Conservation (phyloP, 2,888 invertebrate species). For the Ectemnius lituratus region DNA sequence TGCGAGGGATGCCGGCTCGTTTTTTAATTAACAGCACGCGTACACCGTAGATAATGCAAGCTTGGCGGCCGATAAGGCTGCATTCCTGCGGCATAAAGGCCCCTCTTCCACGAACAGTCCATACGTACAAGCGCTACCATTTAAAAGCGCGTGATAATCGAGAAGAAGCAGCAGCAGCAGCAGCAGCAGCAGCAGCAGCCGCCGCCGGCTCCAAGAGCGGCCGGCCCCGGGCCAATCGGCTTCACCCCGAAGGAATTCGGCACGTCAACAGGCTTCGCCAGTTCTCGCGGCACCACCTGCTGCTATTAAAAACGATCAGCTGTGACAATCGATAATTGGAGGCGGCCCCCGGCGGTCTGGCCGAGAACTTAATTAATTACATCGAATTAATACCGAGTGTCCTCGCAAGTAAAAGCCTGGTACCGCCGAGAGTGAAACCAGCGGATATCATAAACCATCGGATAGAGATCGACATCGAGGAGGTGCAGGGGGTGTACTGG, state of each 20-base stretch:
- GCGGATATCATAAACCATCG: slow-evolving; percentile 75
- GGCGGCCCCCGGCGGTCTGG: slow-evolving; percentile 9
- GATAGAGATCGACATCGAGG: slow-evolving; percentile 69
- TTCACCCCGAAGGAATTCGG: slow-evolving; percentile 17
- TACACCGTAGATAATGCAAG: slow-evolving; percentile 49
- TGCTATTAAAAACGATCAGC: slow-evolving; percentile 26
- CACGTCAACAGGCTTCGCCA: not conserved
- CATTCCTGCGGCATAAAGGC: slow-evolving; percentile 33
- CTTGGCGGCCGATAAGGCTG: slow-evolving; percentile 44
- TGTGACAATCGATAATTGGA: slow-evolving; percentile 44
- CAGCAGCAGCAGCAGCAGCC: no score
- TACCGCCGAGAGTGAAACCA: slow-evolving; percentile 32
- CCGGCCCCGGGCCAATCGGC: not conserved
- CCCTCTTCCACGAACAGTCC: slow-evolving; percentile 17
- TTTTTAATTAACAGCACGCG: slow-evolving; percentile 57
- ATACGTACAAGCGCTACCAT: slow-evolving; percentile 1
- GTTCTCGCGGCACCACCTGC: slow-evolving; percentile 34
- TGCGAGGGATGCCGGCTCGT: slow-evolving; percentile 30
- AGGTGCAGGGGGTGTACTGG: slow-evolving; percentile 36
- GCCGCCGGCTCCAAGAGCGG: not conserved
- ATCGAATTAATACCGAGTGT: slow-evolving; percentile 54
- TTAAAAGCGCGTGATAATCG: slow-evolving; percentile 7
- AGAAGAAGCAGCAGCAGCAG: not conserved
- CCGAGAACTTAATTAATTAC: slow-evolving; percentile 45
- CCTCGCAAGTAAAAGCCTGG: slow-evolving; percentile 45